Evolutionary conservation across 2,797 vertebrate species (phyloP).

Genomic region (Chelmon rostratus): DNA sequence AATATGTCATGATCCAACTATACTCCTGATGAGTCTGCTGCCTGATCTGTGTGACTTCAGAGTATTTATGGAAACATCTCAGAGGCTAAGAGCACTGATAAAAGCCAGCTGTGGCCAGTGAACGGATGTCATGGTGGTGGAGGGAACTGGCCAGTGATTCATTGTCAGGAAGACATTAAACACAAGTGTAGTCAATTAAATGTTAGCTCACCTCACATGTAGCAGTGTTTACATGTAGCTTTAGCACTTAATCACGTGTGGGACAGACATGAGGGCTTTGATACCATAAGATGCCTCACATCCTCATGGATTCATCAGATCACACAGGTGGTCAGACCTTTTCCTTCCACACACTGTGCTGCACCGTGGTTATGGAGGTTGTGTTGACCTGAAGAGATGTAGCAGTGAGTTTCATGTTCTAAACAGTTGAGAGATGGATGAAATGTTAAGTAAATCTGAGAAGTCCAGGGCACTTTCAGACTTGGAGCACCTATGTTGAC

Average conservation of each 20-base stretch:
- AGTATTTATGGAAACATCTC: slow-evolving; percentile 23
- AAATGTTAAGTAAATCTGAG: slow-evolving; percentile 7
- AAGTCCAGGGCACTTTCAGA: slow-evolving; percentile 12
- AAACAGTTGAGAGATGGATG: not conserved
- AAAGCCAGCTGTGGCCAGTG: slow-evolving; percentile 20
- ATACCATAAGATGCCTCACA: slow-evolving; percentile 73
- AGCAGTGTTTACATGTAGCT: slow-evolving; percentile 74
- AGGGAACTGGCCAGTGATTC: slow-evolving; percentile 1
- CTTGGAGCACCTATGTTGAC: not conserved
- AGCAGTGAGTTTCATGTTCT: slow-evolving; percentile 23
- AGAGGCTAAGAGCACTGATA: slow-evolving; percentile 4
- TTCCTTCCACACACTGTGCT: slow-evolving; percentile 45
- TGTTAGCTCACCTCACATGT: slow-evolving; percentile 53
- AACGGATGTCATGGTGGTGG: slow-evolving; percentile 1
- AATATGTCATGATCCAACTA: not conserved
- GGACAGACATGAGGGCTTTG: slow-evolving; percentile 68
- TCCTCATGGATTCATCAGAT: slow-evolving; percentile 32
- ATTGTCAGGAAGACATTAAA: slow-evolving; percentile 15
- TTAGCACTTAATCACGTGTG: slow-evolving; percentile 39
- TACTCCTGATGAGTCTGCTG: slow-evolving; percentile 17
- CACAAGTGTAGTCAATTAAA: not conserved
- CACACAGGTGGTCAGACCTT: slow-evolving; percentile 35
- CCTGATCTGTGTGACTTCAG: slow-evolving; percentile 14
- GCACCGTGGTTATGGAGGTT: slow-evolving; percentile 16
- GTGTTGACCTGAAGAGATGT: slow-evolving; percentile 44